These are phyloP conservation scores for Myzus persicae DNA, from an alignment of 1,140 invertebrate genomes.

Conservation along the genomic window DNA sequence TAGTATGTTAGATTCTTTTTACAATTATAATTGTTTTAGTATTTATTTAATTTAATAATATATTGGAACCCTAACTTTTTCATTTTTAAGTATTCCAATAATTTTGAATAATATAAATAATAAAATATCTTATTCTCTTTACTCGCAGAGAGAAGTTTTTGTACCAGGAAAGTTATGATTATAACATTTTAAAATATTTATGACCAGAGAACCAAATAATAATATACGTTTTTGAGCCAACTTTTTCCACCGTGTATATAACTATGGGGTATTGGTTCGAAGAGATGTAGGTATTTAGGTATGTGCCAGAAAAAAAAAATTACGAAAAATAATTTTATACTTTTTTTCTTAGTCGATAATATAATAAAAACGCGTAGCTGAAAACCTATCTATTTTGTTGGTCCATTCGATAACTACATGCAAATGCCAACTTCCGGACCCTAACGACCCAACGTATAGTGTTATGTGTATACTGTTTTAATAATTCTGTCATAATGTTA, in stretches of 20 bases:
- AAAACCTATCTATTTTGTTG: background rate
- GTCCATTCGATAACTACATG: background rate
- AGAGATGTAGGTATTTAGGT: background rate
- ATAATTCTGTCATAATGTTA: background rate
- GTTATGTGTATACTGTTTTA: background rate
- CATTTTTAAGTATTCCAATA: background rate
- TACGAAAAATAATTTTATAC: background rate
- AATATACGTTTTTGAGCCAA: background rate
- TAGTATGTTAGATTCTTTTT: background rate
- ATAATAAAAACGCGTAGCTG: background rate
- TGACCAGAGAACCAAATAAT: background rate
- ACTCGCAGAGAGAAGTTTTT: background rate
- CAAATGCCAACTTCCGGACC: background rate
- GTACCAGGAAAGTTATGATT: background rate
- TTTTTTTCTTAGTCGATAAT: background rate
- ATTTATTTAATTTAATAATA: slow-evolving; percentile 16
- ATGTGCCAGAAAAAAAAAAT: background rate
- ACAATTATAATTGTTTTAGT: background rate
- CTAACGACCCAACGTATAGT: background rate
- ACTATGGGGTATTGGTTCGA: background rate
- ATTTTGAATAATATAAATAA: background rate
- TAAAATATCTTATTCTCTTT: background rate
- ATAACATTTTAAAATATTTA: background rate
- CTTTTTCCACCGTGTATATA: background rate
- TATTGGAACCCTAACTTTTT: background rate